Percentiles rank a stretch among this genome's conserved stretches.
Conservation (phyloP, 2,797 vertebrate genomes). For the Dendrocincla tyrannina region DNA sequence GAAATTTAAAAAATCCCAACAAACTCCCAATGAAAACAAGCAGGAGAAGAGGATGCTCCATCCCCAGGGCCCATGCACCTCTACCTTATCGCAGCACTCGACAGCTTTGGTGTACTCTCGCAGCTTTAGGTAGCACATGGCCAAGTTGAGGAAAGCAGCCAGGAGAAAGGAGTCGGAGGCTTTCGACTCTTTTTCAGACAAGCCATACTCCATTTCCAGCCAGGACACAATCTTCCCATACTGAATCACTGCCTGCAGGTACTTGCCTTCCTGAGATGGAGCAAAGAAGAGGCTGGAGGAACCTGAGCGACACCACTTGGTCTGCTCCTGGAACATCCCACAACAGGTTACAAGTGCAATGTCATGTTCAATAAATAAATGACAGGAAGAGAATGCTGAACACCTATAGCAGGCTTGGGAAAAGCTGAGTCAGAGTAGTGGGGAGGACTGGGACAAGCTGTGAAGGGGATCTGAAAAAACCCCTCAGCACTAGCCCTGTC, state of each 20-base stretch:
- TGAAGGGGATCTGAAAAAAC: neutral
- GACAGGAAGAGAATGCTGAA: neutral
- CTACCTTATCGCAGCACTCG: conserved; percentile 93
- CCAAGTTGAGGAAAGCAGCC: conserved; percentile 91
- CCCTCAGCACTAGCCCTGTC: neutral
- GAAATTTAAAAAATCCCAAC: fast-evolving
- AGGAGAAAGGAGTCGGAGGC: conserved; percentile 82
- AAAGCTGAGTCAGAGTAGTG: neutral
- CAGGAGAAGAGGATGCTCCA: neutral
- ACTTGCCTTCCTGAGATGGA: conserved; percentile 81
- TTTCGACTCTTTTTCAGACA: conserved; percentile 82
- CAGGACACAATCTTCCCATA: conserved; percentile 91
- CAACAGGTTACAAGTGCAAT: neutral
- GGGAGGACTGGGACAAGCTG: neutral
- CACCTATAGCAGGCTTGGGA: neutral
- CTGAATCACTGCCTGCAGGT: conserved; percentile 88
- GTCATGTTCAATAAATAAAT: neutral
- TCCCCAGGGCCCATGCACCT: fast-evolving
- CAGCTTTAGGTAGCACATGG: conserved; percentile 90
- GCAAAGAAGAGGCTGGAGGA: neutral
- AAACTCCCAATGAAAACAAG: neutral
- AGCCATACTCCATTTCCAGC: conserved; percentile 91
- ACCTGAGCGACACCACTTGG: neutral
- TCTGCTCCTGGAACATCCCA: neutral
- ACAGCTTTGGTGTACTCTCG: conserved; percentile 86